These are phyloP conservation scores for Oreochromis tanganicae DNA, from an alignment of 2,113 vertebrate species.

Conservation along the genomic window DNA sequence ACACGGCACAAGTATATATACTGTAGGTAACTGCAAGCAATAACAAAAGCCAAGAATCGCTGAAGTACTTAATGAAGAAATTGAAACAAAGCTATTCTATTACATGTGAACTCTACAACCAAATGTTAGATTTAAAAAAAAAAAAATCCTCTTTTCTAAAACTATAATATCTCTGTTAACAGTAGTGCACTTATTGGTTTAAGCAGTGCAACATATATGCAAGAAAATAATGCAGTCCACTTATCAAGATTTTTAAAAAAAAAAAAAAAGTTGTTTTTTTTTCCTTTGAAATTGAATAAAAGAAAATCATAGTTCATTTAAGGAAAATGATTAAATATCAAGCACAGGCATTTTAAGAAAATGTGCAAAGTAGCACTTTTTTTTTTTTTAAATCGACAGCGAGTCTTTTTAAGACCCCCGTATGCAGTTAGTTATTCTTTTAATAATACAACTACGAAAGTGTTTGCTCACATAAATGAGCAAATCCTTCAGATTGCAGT, in stretches of 20 bases:
- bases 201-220: slow-evolving; percentile 83
- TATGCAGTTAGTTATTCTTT: slow-evolving; percentile 56
- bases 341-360: slow-evolving; percentile 78
- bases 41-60: slow-evolving; percentile 71
- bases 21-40: slow-evolving; percentile 68
- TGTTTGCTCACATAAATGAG: slow-evolving; percentile 54
- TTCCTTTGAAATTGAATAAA: slow-evolving; percentile 65
- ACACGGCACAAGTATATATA: slow-evolving; percentile 69
- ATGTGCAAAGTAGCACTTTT: slow-evolving; percentile 77
- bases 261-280: slow-evolving; percentile 58
- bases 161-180: slow-evolving; percentile 80
- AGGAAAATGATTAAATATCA: slow-evolving; percentile 73
- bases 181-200: slow-evolving; percentile 84
- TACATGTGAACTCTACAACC: slow-evolving; percentile 74
- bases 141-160: slow-evolving; percentile 70
- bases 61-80: slow-evolving; percentile 64
- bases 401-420: slow-evolving; percentile 48
- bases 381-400: slow-evolving; percentile 35
- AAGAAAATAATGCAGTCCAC: slow-evolving; percentile 81
- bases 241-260: slow-evolving; percentile 71
- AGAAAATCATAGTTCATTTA: slow-evolving; percentile 70
- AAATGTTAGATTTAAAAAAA: slow-evolving; percentile 67
- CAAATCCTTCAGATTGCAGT: slow-evolving; percentile 67
- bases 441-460: slow-evolving; percentile 56
- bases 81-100: slow-evolving; percentile 69